These are phyloP conservation scores for Drosophila putrida DNA, from an alignment of 2,888 invertebrate genomes.

Conservation along the genomic window DNA sequence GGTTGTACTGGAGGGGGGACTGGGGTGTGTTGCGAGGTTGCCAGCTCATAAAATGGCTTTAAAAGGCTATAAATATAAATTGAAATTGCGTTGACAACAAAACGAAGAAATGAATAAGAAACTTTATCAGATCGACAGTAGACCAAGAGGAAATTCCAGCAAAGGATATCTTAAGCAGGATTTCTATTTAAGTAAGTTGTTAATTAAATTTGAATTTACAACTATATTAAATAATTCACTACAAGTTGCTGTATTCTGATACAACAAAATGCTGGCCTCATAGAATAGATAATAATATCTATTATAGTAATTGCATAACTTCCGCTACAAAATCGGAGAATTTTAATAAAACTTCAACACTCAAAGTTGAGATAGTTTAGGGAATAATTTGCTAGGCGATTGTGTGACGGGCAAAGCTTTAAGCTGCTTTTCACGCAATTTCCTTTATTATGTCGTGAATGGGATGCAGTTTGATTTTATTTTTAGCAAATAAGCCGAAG, in stretches of 20 bases:
- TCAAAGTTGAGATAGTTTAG: constrained; percentile 8
- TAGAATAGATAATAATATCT: too few species aligned
- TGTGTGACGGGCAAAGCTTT: constrained; percentile 4
- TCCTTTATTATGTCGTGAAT: constrained; percentile 53
- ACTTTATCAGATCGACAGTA: constrained; percentile 37
- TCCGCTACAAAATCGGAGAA: not conserved
- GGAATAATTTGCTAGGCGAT: constrained; percentile 9
- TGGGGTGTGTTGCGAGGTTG: constrained; percentile 36
- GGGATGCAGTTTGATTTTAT: constrained; percentile 74
- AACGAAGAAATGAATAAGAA: constrained; percentile 27
- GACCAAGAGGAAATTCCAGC: not conserved
- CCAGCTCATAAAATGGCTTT: constrained; percentile 76
- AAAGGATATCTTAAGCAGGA: not conserved
- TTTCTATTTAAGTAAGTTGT: not conserved
- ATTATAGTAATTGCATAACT: not conserved
- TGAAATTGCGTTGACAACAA: constrained; percentile 74
- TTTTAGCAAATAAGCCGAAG: constrained; percentile 70
- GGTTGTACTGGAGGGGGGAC: not conserved
- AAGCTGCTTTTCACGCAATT: constrained; percentile 64
- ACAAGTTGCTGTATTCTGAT: too few species aligned
- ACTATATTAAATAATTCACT: not conserved
- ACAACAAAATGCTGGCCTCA: too few species aligned
- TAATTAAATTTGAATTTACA: constrained; percentile 1
- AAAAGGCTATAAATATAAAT: constrained; percentile 79
- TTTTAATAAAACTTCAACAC: not conserved